phyloP scores from a whole-genome alignment of 2,113 vertebrate genomes.

The mouse (Mus musculus) region GRCm39 chr4:127464501-127465000 shows the following conservation, averaged over 20 bases:
- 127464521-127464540: background rate
- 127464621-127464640: background rate
- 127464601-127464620: background rate
- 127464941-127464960: background rate
- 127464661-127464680: background rate
- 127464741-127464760: background rate
- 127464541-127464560: background rate
- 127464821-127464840: background rate
- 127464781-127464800: background rate
- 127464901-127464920: background rate
- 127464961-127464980: background rate
- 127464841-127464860: background rate
- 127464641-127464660: background rate
- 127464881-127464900: background rate
- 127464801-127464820: background rate
- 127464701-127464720: background rate
- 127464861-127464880: background rate
- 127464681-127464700: background rate
- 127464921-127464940: background rate
- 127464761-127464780: background rate
- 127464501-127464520: background rate
- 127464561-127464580: background rate
- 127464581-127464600: background rate
- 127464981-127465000: background rate
- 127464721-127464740: background rate